These are phyloP conservation scores for Iguana delicatissima DNA, from an alignment of 2,797 vertebrate genomes.

Conservation along the genomic window DNA sequence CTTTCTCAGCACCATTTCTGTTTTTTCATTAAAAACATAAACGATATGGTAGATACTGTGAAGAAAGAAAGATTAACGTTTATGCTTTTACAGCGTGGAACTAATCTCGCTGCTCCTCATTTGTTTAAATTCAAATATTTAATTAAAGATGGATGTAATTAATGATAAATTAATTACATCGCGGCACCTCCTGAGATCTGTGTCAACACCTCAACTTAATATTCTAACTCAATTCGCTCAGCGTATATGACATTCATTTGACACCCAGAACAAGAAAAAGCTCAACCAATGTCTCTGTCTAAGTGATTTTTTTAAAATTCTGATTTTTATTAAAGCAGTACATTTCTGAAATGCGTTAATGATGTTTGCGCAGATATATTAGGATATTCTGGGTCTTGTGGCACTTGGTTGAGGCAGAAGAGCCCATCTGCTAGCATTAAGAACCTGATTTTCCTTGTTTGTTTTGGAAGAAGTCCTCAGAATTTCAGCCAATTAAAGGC, in stretches of 20 bases:
- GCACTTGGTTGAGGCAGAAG: conserved; percentile 8
- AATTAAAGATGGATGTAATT: neutral
- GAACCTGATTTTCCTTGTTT: neutral
- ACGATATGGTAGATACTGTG: neutral
- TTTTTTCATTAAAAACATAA: neutral
- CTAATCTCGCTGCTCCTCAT: neutral
- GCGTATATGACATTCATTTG: conserved; percentile 13
- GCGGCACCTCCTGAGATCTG: neutral
- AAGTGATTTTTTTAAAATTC: neutral
- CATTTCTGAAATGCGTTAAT: neutral
- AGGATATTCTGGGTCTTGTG: rapidly evolving
- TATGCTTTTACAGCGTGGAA: neutral
- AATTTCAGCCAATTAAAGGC: neutral
- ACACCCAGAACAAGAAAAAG: neutral
- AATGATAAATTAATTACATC: neutral
- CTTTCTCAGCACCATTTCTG: neutral
- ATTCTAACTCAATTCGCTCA: conserved; percentile 15
- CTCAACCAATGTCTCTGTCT: neutral
- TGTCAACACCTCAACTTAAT: neutral
- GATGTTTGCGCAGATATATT: neutral
- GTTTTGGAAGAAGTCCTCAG: neutral
- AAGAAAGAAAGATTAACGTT: neutral
- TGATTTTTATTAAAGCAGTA: neutral
- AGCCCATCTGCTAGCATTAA: neutral
- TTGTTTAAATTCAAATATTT: neutral